These are phyloP conservation scores for Mesitornis unicolor DNA, from an alignment of 2,113 vertebrate species.

Conservation along the genomic window DNA sequence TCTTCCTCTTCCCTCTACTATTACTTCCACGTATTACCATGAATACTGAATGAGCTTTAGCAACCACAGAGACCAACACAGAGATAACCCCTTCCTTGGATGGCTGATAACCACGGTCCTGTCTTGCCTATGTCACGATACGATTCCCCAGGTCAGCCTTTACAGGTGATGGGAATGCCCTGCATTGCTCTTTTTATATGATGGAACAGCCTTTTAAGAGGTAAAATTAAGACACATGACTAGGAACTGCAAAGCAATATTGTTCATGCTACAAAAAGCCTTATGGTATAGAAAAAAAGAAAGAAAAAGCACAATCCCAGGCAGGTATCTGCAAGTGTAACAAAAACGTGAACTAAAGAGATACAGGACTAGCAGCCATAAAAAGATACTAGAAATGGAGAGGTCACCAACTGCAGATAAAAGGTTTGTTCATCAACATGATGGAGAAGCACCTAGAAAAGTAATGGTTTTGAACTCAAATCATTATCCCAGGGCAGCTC, in stretches of 20 bases:
- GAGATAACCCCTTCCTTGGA: conserved; percentile 25
- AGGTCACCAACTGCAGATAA: neutral
- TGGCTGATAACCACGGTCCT: neutral
- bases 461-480: neutral
- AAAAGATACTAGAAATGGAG: neutral
- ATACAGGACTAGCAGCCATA: neutral
- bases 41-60: conserved; percentile 8
- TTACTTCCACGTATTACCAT: conserved; percentile 4
- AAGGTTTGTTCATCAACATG: neutral
- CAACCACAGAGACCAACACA: neutral
- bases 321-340: neutral
- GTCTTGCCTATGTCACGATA: neutral
- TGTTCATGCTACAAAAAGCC: neutral
- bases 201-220: neutral
- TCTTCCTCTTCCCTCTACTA: neutral
- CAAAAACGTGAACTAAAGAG: neutral
- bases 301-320: neutral
- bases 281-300: neutral
- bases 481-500: neutral
- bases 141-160: neutral
- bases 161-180: neutral
- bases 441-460: neutral
- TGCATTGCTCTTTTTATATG: neutral
- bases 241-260: neutral
- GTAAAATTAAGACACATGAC: neutral